A percentile compares a stretch with the other conserved stretches of the same genome.
Evolutionary conservation across 2,888 invertebrate species (phyloP).

Genomic region (Agrochola lychnidis): DNA sequence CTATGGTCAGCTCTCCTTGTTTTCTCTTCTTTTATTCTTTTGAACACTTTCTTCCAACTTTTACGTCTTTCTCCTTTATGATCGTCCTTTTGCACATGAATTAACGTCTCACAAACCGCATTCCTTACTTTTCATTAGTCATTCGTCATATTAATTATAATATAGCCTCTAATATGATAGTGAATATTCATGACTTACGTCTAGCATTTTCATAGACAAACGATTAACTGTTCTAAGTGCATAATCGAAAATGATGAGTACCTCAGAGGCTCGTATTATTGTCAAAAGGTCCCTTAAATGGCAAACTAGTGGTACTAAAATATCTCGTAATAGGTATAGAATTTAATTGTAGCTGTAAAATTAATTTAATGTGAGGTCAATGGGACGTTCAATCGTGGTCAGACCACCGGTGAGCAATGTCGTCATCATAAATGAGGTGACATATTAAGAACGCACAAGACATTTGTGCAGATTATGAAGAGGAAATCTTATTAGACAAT

Average conservation of each 20-base stretch:
- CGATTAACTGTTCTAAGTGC: constrained; percentile 40
- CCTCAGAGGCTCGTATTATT: constrained; percentile 29
- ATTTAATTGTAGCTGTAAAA: constrained; percentile 45
- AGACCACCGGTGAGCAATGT: constrained; percentile 27
- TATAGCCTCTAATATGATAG: constrained; percentile 35
- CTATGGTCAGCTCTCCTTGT: background rate
- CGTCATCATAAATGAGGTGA: constrained; percentile 6
- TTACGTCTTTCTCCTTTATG: background rate
- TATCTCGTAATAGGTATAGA: constrained; percentile 22
- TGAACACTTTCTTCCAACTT: background rate
- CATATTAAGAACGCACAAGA: background rate
- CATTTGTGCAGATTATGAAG: background rate
- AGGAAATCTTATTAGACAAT: background rate
- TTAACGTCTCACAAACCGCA: constrained; percentile 1
- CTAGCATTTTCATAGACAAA: constrained; percentile 27
- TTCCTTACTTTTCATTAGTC: constrained; percentile 29
- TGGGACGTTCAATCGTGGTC: constrained; percentile 22
- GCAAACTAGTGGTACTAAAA: constrained; percentile 32
- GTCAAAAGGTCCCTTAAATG: constrained; percentile 29
- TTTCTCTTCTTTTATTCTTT: background rate
- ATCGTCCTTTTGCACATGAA: background rate
- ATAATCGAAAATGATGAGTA: constrained; percentile 25
- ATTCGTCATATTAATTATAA: constrained; percentile 37
- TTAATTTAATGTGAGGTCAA: constrained; percentile 36
- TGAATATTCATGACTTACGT: constrained; percentile 57